Base-by-base conservation (phyloP, 2,888 invertebrate genomes). In the Germaria angustata region DNA sequence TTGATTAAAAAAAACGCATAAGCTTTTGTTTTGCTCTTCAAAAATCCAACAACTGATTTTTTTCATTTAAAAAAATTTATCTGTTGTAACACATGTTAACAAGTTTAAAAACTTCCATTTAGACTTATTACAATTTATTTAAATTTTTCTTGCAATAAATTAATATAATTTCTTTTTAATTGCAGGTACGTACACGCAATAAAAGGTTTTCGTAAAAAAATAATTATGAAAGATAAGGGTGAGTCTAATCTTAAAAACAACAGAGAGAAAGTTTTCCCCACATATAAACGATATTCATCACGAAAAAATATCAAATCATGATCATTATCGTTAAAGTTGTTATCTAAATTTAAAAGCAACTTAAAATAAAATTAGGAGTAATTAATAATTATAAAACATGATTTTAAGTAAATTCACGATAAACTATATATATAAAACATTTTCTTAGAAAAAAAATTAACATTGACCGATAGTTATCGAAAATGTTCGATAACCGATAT, bases 161-260 rank as follows among this genome's bases (percentile, higher is more conserved):
- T 53, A 66, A 68, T 65, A 49, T 73, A 68, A 72, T 81, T 39
- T 78, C 46, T 73, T 77, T 81, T 81, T 81, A 61, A 77, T 81
- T 81, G 13, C 81, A 81, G 72, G 77, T 78, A 81, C 32, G 81
- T 81, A 72, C 20, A 32, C 20, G 2, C 15, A 22, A n/a, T 6
- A 28, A 24, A 41, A 49, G 1, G 5, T 15, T 36, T 24, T 9
- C 8, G 24, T 17, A 6, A 36, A 24, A 36, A 36, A 8, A 3
- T 8, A 20, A 1, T 36, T 22, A 13, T 20, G 4, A 11, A 28
- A 20, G 5, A 13, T 28, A 28, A 6, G 3, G 44, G 65, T 51
- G n/a, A 71, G 71, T 72, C 8, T n/a, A n/a, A n/a, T n/a, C n/a
- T n/a, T n/a, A n/a, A n/a, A n/a, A n/a, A 13, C 3, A 13, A 41